Percentiles rank a stretch among this genome's conserved stretches.
phyloP scores from a whole-genome alignment of 2,797 vertebrate species.

The Chelon labrosus region DNA sequence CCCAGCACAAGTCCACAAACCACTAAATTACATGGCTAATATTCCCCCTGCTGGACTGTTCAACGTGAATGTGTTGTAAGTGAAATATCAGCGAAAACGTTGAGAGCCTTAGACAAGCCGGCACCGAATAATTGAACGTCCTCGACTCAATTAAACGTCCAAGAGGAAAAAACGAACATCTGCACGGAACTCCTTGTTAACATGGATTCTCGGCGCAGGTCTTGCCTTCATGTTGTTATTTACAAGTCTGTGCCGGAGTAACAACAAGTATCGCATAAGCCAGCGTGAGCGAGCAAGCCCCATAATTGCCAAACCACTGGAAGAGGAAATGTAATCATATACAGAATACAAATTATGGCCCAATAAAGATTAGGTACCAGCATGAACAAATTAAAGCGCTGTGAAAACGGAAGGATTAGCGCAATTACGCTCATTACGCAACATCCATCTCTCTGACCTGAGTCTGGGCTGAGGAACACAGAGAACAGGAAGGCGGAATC shows the following conservation, averaged over 20 bases:
- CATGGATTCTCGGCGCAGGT: constrained; percentile 38
- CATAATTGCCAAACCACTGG: constrained; percentile 73
- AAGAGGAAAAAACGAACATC: constrained; percentile 76
- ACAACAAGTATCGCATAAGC: constrained; percentile 53
- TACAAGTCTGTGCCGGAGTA: constrained; percentile 62
- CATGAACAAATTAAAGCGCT: constrained; percentile 80
- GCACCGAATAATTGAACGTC: constrained; percentile 87
- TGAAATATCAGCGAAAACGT: constrained; percentile 73
- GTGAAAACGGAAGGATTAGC: constrained; percentile 81
- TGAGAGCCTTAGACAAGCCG: constrained; percentile 81
- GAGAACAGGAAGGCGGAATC: constrained; percentile 69
- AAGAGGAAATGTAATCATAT: constrained; percentile 79
- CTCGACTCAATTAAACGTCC: constrained; percentile 78
- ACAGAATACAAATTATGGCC: constrained; percentile 80
- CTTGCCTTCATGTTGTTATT: constrained; percentile 68
- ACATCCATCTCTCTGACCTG: constrained; percentile 75
- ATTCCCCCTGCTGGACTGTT: constrained; percentile 70
- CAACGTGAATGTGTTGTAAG: constrained; percentile 67
- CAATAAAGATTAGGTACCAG: constrained; percentile 83
- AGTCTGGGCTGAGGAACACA: constrained; percentile 64
- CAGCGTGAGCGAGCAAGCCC: constrained; percentile 64
- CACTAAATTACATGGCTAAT: constrained; percentile 85
- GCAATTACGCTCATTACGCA: constrained; percentile 81
- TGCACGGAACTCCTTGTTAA: constrained; percentile 71
- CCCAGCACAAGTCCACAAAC: constrained; percentile 77